A percentile compares a stretch with the other conserved stretches of the same genome.
These are phyloP conservation scores for Pammene fasciana DNA, from an alignment of 2,888 invertebrate species.

Conservation along the genomic window DNA sequence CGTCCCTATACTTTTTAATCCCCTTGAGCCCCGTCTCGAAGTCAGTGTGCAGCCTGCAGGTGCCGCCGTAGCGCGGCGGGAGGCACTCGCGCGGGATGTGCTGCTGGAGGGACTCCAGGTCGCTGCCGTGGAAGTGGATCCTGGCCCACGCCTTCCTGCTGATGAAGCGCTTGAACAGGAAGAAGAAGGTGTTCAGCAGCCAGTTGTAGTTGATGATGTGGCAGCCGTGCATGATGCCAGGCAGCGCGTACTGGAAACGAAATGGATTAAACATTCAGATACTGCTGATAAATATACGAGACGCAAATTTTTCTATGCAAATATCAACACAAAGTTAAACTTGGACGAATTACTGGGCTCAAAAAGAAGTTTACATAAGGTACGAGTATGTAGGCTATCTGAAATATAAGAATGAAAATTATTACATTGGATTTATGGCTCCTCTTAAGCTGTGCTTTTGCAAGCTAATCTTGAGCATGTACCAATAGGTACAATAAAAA, in stretches of 20 bases:
- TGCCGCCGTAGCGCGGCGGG: slow-evolving; percentile 68
- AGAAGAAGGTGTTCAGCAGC: slow-evolving; percentile 86
- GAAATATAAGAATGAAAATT: no score
- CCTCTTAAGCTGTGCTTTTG: no score
- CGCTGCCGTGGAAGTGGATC: slow-evolving; percentile 35
- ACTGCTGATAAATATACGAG: background rate
- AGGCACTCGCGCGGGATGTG: slow-evolving; percentile 63
- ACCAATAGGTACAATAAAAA: no score
- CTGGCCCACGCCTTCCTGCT: slow-evolving; percentile 81
- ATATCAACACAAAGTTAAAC: no score
- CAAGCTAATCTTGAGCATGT: no score
- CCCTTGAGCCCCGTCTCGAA: slow-evolving; percentile 84
- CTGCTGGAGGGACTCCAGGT: slow-evolving; percentile 42
- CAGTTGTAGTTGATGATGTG: slow-evolving; percentile 88
- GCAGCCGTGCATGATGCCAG: slow-evolving; percentile 84
- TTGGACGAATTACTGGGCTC: no score
- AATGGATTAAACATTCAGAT: background rate
- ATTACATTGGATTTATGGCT: no score
- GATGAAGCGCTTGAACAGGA: slow-evolving; percentile 86
- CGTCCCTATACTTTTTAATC: slow-evolving; percentile 74
- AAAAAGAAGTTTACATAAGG: no score
- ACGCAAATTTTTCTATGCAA: no score
- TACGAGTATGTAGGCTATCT: no score
- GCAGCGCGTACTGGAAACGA: slow-evolving; percentile 49
- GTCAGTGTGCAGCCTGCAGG: slow-evolving; percentile 82